Evolutionary conservation across 2,113 vertebrate genomes (phyloP).

Genomic region (Dromiciops gliroides): DNA sequence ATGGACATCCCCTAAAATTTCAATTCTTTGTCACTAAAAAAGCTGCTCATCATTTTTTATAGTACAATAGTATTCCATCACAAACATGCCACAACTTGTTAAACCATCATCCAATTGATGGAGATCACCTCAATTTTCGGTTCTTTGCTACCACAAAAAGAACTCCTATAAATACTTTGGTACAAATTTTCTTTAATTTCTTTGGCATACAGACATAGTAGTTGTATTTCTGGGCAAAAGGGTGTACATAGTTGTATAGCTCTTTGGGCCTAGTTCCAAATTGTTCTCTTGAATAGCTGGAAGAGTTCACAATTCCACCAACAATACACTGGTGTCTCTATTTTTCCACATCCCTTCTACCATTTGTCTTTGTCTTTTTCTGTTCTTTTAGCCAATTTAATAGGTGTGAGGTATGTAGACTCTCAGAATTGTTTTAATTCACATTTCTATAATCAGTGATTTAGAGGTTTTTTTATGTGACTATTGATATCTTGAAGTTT

Average conservation of each 20-base stretch:
- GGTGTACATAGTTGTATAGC: not conserved
- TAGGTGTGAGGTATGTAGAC: not conserved
- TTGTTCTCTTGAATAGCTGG: not conserved
- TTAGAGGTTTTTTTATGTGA: not conserved
- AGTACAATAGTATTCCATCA: no score
- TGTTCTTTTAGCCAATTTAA: not conserved
- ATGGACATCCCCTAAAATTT: not conserved
- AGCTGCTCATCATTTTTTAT: not conserved
- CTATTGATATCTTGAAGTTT: not conserved
- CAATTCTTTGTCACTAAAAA: not conserved
- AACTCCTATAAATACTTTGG: not conserved
- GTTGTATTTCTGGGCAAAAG: not conserved
- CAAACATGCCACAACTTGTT: not conserved
- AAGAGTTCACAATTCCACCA: not conserved
- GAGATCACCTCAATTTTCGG: not conserved
- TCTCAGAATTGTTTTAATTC: not conserved
- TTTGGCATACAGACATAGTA: not conserved
- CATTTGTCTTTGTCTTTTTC: not conserved
- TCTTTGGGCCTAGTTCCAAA: not conserved
- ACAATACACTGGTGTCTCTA: no score
- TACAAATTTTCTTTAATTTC: not conserved
- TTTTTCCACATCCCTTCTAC: not conserved
- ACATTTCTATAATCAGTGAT: not conserved
- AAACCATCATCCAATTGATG: not conserved
- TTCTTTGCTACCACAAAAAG: not conserved